Evolutionary conservation across 2,797 vertebrate species (phyloP).

Genomic region (Danio kyathit): DNA sequence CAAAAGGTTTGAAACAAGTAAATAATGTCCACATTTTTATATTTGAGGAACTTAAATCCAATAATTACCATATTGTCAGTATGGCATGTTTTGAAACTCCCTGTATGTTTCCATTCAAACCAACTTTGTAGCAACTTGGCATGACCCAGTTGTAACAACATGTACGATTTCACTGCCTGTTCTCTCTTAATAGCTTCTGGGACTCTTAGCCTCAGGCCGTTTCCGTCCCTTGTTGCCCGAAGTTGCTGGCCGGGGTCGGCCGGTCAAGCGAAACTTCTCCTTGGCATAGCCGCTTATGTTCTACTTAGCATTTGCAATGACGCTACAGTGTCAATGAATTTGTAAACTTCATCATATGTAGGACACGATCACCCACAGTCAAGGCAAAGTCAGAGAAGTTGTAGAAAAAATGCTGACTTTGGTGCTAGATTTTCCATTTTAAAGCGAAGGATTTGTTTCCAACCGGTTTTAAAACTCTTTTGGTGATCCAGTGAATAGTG

Average conservation of each 20-base stretch:
- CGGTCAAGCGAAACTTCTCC: slow-evolving; percentile 23
- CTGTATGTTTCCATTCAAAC: slow-evolving; percentile 38
- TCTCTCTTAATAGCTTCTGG: slow-evolving; percentile 48
- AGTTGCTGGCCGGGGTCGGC: background rate
- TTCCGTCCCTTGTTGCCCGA: slow-evolving; percentile 31
- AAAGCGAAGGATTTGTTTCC: too few species aligned
- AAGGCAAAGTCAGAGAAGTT: background rate
- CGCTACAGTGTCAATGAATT: background rate
- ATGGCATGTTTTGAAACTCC: background rate
- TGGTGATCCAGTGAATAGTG: too few species aligned
- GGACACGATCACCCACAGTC: background rate
- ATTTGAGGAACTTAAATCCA: too few species aligned
- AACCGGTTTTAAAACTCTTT: too few species aligned
- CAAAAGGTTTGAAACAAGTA: too few species aligned
- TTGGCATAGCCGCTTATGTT: slow-evolving; percentile 20
- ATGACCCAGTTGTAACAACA: slow-evolving; percentile 34
- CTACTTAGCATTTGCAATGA: slow-evolving; percentile 30
- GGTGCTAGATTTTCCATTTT: background rate
- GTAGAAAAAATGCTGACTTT: too few species aligned
- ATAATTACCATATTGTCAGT: background rate
- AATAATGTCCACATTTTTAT: too few species aligned
- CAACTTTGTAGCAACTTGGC: slow-evolving; percentile 30
- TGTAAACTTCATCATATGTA: background rate
- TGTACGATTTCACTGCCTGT: slow-evolving; percentile 37
- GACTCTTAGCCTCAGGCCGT: slow-evolving; percentile 41